These are phyloP conservation scores for Nicator chloris DNA, from an alignment of 2,113 vertebrate species.

Conservation along the genomic window DNA sequence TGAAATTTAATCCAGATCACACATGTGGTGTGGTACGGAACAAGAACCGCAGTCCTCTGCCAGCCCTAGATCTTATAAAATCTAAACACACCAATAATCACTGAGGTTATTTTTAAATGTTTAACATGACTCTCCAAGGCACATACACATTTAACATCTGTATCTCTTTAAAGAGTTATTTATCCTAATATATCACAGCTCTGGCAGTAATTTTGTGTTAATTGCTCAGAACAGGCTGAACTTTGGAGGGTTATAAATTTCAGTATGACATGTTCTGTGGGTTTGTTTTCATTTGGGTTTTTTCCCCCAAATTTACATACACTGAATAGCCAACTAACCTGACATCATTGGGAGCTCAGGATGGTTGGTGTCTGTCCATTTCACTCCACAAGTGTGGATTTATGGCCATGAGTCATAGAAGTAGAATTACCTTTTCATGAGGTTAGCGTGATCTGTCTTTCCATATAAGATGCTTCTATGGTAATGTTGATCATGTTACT, in stretches of 20 bases:
- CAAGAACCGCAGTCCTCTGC: background rate
- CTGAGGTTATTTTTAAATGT: constrained; percentile 35
- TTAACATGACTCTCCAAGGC: constrained; percentile 1
- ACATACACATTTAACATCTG: constrained; percentile 36
- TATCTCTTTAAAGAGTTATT: constrained; percentile 44
- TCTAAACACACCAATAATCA: background rate
- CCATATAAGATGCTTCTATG: constrained; percentile 38
- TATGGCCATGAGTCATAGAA: constrained; percentile 62
- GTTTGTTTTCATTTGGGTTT: background rate
- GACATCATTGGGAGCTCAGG: constrained; percentile 16
- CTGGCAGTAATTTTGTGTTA: constrained; percentile 45
- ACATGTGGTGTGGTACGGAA: background rate
- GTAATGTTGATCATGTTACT: constrained; percentile 35
- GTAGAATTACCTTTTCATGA: constrained; percentile 63
- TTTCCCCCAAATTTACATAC: background rate
- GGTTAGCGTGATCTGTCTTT: constrained; percentile 41
- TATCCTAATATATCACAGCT: constrained; percentile 11
- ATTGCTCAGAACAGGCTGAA: constrained; percentile 48
- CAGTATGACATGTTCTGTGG: background rate
- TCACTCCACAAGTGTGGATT: constrained; percentile 38
- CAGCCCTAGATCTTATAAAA: background rate
- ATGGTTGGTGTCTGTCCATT: constrained; percentile 2
- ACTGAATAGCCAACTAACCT: constrained; percentile 5
- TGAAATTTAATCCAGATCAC: background rate
- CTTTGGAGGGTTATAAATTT: constrained; percentile 1